Evolutionary conservation across 2,113 vertebrate genomes (phyloP).

Genomic region (Lates calcarifer): DNA sequence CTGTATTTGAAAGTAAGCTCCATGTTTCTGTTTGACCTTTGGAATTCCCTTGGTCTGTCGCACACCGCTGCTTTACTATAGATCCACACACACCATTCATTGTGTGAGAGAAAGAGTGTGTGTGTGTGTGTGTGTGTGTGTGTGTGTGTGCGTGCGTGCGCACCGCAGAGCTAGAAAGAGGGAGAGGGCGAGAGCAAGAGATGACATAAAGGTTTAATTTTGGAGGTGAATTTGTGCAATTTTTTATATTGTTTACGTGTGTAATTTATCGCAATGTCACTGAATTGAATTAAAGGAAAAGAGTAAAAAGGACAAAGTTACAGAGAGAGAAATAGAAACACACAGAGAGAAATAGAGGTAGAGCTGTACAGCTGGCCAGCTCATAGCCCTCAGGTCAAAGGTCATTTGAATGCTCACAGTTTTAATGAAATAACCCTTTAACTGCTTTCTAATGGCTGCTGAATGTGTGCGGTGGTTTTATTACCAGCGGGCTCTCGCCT

Average conservation of each 20-base stretch:
- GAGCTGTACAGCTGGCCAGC: not conserved
- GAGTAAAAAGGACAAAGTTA: slow-evolving; percentile 14
- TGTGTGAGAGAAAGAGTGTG: slow-evolving; percentile 1
- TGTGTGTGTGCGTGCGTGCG: not conserved
- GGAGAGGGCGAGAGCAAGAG: not conserved
- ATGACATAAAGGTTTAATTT: slow-evolving; percentile 59
- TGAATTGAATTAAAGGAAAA: slow-evolving; percentile 21
- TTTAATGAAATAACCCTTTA: slow-evolving; percentile 41
- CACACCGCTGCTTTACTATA: slow-evolving; percentile 28
- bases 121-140: slow-evolving; percentile 6
- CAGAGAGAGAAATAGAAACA: not conserved
- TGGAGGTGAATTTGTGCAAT: slow-evolving; percentile 12
- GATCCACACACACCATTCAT: not conserved
- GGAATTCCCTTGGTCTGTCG: slow-evolving; percentile 35
- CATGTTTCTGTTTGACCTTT: slow-evolving; percentile 63
- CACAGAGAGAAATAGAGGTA: not conserved
- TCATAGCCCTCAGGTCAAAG: slow-evolving; percentile 24
- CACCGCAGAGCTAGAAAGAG: not conserved
- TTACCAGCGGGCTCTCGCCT: not conserved
- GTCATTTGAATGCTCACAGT: not conserved
- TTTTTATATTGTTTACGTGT: slow-evolving; percentile 30
- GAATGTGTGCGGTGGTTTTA: slow-evolving; percentile 5
- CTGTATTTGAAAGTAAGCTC: slow-evolving; percentile 32
- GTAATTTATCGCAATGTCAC: slow-evolving; percentile 37
- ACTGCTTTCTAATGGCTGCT: slow-evolving; percentile 10